Evolutionary conservation across 2,797 vertebrate species (phyloP), one percentile per base, ranked within the genome.

Genomic region (Trachurus trachurus): DNA sequence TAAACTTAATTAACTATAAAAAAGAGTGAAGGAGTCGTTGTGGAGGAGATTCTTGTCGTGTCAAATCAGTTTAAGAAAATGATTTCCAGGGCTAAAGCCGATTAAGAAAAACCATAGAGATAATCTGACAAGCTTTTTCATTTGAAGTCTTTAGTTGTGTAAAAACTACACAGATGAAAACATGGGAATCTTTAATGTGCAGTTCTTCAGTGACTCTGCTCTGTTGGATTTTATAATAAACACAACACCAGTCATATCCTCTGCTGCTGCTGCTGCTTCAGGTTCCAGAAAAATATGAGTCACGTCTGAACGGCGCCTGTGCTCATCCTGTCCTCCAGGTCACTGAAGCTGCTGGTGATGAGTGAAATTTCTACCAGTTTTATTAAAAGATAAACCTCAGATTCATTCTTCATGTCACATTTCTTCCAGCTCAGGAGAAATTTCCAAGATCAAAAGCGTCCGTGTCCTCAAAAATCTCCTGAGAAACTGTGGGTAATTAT

Each of bases 391-490:
- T 78, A 50, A 83, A 66, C 12, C 68, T 53, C 3, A 56, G n/a
- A 65, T 34, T 34, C 31, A 65, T 26, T 26, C 26, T 52, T 66
- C n/a, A 19, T 17, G 59, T 74, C 76, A 76, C 29, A 76, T 84
- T 81, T 77, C 13, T 62, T 16, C 71, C 31, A 52, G 72, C 21
- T 67, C 59, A 72, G 61, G 26, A 56, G 40, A 40, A 4, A 74
- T 52, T 39, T 53, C 0, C 7, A 37, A 57, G 52, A 83, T 81
- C 54, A 88, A 88, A 85, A 85, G 83, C 78, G 79, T 83, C 85
- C 80, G 64, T 58, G 31, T 39, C 29, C 22, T 17, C 22, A 26
- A 53, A 45, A 73, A 0, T 13, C 16, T 34, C 52, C n/a, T 7
- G 22, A 69, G 68, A 26, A 77, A 34, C 37, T 4, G 15, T 9